These are phyloP conservation scores for Coracias cyanogaster DNA, from an alignment of 2,797 vertebrate species.

Conservation along the genomic window DNA sequence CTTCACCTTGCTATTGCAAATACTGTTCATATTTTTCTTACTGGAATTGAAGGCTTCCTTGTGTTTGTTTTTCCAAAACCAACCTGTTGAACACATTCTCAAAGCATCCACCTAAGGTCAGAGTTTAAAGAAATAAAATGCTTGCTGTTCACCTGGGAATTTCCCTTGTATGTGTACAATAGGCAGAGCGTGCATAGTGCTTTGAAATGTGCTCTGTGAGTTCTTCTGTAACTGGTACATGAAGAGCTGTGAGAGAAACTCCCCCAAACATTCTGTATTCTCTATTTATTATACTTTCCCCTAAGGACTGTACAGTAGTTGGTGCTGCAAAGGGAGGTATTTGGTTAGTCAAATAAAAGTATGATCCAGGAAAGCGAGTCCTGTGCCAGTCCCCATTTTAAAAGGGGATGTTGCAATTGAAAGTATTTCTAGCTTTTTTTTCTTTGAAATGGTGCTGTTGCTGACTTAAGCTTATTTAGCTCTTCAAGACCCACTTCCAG, in stretches of 20 bases:
- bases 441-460: not conserved
- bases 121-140: not conserved
- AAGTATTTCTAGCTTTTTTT: not conserved
- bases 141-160: not conserved
- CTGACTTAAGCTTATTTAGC: conserved; percentile 17
- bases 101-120: not conserved
- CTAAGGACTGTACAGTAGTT: not conserved
- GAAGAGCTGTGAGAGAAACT: not conserved
- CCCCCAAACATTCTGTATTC: not conserved
- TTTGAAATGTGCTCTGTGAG: not conserved
- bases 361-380: not conserved
- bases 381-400: not conserved
- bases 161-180: not conserved
- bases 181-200: not conserved
- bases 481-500: not conserved
- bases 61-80: not conserved
- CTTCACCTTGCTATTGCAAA: not conserved
- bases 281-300: not conserved
- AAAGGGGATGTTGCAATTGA: not conserved
- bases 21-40: not conserved
- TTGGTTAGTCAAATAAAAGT: not conserved
- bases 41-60: not conserved
- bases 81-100: not conserved
- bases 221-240: not conserved
- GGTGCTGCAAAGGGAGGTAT: not conserved